Conservation (phyloP, 2,888 invertebrate genomes). For the Panopea generosa region DNA sequence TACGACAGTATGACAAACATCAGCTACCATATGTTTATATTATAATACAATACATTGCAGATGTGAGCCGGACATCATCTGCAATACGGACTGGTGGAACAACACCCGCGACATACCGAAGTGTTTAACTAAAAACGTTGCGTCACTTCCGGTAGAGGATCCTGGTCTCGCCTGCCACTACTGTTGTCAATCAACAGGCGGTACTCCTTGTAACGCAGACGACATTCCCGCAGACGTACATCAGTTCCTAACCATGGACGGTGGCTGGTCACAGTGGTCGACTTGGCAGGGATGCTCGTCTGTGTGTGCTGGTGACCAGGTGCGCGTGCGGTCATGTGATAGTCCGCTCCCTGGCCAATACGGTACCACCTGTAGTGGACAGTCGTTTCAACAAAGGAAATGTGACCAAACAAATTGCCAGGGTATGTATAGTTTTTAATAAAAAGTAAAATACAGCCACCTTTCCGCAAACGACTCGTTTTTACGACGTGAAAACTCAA, state of each 20-base stretch:
- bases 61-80: conserved; percentile 36
- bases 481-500: no score
- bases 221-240: conserved; percentile 20
- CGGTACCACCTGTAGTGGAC: conserved; percentile 19
- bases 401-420: no score
- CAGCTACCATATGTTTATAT: no score
- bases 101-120: conserved; percentile 14
- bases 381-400: no score
- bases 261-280: conserved; percentile 32
- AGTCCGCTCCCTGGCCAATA: conserved; percentile 17
- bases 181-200: conserved; percentile 33
- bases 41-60: conserved; percentile 16
- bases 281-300: conserved; percentile 26
- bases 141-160: conserved; percentile 1
- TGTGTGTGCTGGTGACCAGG: conserved; percentile 10
- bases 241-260: conserved; percentile 4
- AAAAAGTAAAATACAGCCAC: no score
- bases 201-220: conserved; percentile 32
- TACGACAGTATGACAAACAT: no score
- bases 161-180: conserved; percentile 45
- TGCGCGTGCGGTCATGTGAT: conserved; percentile 17
- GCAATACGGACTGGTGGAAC: conserved; percentile 43
- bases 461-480: no score
- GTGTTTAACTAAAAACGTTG: conserved; percentile 27
- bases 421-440: no score